Conservation (phyloP, 2,888 invertebrate genomes). For the Galerucella nymphaeae region DNA sequence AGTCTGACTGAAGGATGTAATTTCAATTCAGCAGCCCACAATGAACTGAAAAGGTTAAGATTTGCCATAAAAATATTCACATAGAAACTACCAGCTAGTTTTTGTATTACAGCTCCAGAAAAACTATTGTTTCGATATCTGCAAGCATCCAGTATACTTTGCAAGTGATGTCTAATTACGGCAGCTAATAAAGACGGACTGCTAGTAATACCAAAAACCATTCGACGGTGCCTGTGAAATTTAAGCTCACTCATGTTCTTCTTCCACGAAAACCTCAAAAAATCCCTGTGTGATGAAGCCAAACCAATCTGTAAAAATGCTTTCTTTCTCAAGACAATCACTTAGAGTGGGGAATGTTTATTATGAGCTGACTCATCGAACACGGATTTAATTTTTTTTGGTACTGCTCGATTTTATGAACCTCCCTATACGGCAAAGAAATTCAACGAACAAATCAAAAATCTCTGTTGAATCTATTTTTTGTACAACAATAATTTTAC, state of each 20-base stretch:
- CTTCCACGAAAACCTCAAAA: constrained; percentile 30
- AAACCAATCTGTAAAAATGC: constrained; percentile 42
- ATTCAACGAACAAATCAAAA: not conserved
- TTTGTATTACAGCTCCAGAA: not conserved
- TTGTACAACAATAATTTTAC: constrained; percentile 22
- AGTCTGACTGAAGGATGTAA: no score
- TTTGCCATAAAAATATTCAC: not conserved
- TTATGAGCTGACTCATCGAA: no score
- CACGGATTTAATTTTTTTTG: no score
- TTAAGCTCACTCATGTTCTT: constrained; percentile 17
- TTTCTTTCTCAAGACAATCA: constrained; percentile 39
- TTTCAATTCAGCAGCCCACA: no score
- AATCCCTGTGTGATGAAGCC: constrained; percentile 25
- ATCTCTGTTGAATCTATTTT: constrained; percentile 29
- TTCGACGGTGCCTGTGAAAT: constrained; percentile 29
- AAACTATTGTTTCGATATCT: no score
- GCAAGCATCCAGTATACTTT: not conserved
- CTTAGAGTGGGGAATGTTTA: constrained; percentile 30
- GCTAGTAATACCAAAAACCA: constrained; percentile 37
- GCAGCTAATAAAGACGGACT: constrained; percentile 37
- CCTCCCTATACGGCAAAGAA: constrained; percentile 12
- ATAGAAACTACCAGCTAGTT: not conserved
- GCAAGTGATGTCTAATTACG: constrained; percentile 30
- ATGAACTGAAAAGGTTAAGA: not conserved
- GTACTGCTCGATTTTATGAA: not conserved